These are phyloP conservation scores for Agrilus biguttatus DNA, from an alignment of 2,888 invertebrate species.

Conservation along the genomic window DNA sequence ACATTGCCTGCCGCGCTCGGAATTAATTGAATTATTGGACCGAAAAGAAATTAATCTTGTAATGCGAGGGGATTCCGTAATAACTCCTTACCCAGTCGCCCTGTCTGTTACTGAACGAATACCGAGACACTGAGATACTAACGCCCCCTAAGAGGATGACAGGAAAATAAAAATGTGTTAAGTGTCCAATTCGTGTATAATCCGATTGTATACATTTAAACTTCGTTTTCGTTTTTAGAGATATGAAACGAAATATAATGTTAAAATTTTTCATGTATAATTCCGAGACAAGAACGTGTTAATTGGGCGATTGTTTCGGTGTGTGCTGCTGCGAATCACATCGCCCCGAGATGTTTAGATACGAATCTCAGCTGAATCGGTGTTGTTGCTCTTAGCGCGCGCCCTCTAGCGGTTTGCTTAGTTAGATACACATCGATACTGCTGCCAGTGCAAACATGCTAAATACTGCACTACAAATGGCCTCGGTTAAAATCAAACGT, in stretches of 20 bases:
- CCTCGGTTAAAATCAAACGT: no score
- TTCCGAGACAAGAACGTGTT: constrained; percentile 1
- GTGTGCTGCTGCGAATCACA: constrained; percentile 23
- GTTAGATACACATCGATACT: constrained; percentile 12
- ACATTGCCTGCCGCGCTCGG: constrained; percentile 28
- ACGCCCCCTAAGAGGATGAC: background rate
- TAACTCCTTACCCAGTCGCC: constrained; percentile 18
- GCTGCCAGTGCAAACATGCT: constrained; percentile 23
- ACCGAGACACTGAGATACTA: background rate
- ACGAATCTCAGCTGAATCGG: constrained; percentile 23
- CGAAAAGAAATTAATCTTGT: constrained; percentile 37
- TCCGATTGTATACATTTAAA: background rate
- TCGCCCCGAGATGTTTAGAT: constrained; percentile 25
- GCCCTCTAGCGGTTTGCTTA: constrained; percentile 20
- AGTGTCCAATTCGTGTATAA: background rate
- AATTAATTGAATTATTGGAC: constrained; percentile 37
- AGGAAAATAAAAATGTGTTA: background rate
- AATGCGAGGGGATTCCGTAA: constrained; percentile 26
- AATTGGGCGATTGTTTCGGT: constrained; percentile 4
- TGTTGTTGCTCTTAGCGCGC: constrained; percentile 25
- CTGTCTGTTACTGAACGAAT: constrained; percentile 10
- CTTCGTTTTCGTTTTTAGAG: background rate
- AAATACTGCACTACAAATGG: constrained; percentile 17
- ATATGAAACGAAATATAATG: background rate
- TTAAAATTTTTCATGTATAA: background rate